Evolutionary conservation across 2,888 invertebrate genomes (phyloP).

Genomic region (Trachelus troglodyta): DNA sequence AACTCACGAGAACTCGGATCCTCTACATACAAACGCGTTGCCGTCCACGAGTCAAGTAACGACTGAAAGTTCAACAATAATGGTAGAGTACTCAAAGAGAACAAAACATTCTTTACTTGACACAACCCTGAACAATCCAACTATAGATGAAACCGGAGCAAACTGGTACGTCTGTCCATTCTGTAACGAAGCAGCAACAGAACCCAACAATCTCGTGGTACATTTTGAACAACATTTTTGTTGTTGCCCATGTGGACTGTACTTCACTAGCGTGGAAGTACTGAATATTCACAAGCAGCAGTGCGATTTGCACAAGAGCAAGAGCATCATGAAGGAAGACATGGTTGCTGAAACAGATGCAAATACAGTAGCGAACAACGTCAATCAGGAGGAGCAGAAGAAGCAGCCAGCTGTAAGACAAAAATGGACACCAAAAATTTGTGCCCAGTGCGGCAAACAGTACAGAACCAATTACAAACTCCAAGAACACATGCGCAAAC

Average conservation of each 20-base stretch:
- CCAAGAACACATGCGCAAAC: constrained; percentile 72
- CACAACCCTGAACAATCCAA: constrained; percentile 53
- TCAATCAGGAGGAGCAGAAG: constrained; percentile 37
- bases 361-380: constrained; percentile 20
- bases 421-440: constrained; percentile 68
- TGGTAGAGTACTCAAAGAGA: constrained; percentile 57
- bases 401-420: constrained; percentile 54
- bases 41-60: constrained; percentile 53
- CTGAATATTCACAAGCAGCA: constrained; percentile 57
- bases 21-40: constrained; percentile 36
- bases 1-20: constrained; percentile 27
- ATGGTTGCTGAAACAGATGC: constrained; percentile 22
- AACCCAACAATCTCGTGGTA: constrained; percentile 48
- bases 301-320: constrained; percentile 42
- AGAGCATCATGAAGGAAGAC: constrained; percentile 27
- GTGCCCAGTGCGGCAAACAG: constrained; percentile 70
- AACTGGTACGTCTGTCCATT: constrained; percentile 63
- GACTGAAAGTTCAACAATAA: constrained; percentile 42
- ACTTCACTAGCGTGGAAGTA: constrained; percentile 67
- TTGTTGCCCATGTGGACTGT: constrained; percentile 63
- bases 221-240: constrained; percentile 62
- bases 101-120: constrained; percentile 53
- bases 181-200: constrained; percentile 59
- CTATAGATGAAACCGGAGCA: constrained; percentile 55
- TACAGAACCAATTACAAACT: constrained; percentile 73